Percentiles rank a stretch among this genome's conserved stretches.
Evolutionary conservation across 2,113 vertebrate genomes (phyloP).

Genomic region (Ictidomys tridecemlineatus): DNA sequence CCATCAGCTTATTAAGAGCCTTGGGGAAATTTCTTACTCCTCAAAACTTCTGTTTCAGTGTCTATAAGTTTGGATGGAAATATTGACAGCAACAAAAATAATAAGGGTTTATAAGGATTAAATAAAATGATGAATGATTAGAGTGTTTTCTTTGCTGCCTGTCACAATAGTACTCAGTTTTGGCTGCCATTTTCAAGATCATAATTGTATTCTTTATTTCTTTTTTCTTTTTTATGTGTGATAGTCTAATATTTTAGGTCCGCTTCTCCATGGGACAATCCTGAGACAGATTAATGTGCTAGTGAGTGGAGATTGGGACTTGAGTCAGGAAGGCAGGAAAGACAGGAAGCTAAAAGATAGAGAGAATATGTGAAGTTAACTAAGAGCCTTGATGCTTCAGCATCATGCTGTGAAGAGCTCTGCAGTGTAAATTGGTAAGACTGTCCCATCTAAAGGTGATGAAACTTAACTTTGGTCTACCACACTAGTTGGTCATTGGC

Average conservation of each 20-base stretch:
- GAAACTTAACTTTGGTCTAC: not conserved
- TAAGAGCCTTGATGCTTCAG: not conserved
- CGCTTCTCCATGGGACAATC: not conserved
- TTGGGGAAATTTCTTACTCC: not conserved
- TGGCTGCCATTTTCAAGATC: not conserved
- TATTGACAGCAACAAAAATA: not conserved
- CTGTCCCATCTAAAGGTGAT: not conserved
- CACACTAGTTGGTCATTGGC: not conserved
- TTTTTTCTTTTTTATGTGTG: not conserved
- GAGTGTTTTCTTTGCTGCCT: not conserved
- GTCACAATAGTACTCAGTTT: not conserved
- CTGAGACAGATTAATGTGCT: not conserved
- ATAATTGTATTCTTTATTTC: not conserved
- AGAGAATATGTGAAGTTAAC: not conserved
- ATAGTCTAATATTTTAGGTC: not conserved
- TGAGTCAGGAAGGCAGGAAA: not conserved
- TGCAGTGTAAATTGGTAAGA: not conserved
- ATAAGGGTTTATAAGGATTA: not conserved
- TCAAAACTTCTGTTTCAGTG: not conserved
- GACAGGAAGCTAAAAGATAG: not conserved
- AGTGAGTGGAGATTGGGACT: not conserved
- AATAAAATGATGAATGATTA: not conserved
- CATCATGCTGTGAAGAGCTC: not conserved
- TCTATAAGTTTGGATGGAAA: not conserved
- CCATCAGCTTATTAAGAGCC: not conserved